Evolutionary conservation across 2,888 invertebrate genomes (phyloP).

Genomic region (Microctonus brassicae): DNA sequence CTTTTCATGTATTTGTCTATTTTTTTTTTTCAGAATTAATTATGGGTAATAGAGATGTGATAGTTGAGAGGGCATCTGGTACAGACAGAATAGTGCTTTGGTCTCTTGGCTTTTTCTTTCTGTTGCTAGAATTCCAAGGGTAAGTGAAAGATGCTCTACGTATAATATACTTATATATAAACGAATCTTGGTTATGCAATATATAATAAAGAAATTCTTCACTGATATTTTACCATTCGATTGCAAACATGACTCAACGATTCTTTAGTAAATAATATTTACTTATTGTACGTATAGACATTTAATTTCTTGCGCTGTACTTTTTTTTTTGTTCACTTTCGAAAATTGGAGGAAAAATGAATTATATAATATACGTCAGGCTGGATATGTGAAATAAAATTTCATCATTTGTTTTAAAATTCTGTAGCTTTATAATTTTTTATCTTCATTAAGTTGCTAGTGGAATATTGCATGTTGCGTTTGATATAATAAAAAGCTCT

Average conservation of each 20-base stretch:
- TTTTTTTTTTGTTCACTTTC: no score
- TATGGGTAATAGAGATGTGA: conserved; percentile 54
- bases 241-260: conserved; percentile 35
- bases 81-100: conserved; percentile 56
- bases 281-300: no score
- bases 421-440: background rate
- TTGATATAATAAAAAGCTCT: background rate
- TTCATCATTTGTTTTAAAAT: no score
- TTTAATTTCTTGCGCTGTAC: no score
- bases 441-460: background rate
- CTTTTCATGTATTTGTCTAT: no score
- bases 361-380: no score
- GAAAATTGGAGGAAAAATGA: no score
- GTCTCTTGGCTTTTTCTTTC: conserved; percentile 41
- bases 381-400: no score
- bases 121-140: conserved; percentile 19
- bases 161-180: conserved; percentile 19
- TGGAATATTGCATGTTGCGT: background rate
- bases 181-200: no score
- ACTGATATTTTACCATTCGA: conserved; percentile 37
- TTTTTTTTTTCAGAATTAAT: conserved; percentile 63
- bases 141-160: conserved; percentile 21
- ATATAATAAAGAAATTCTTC: conserved; percentile 54
- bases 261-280: conserved; percentile 10
- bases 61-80: conserved; percentile 59